Evolutionary conservation across 2,888 invertebrate genomes (phyloP).

Genomic region (Scaptodrosophila latifasciaeformis): DNA sequence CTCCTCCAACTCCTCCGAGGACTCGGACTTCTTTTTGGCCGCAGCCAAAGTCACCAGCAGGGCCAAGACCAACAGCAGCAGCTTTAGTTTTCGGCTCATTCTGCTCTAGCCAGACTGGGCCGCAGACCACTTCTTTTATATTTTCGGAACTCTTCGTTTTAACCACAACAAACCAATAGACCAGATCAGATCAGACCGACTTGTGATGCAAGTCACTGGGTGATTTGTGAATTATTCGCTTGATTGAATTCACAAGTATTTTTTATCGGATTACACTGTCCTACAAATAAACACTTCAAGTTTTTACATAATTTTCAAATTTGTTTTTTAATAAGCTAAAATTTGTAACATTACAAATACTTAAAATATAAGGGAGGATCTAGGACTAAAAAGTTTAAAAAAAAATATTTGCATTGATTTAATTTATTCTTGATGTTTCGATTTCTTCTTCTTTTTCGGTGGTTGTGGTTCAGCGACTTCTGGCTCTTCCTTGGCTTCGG

Average conservation of each 20-base stretch:
- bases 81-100: slow-evolving; percentile 30
- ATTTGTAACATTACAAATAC: too few species aligned
- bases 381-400: not conserved
- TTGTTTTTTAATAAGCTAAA: slow-evolving; percentile 12
- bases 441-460: slow-evolving; percentile 38
- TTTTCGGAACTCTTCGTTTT: slow-evolving; percentile 1
- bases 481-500: not conserved
- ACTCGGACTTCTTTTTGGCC: slow-evolving; percentile 68
- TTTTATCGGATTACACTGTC: slow-evolving; percentile 42
- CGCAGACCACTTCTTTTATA: slow-evolving; percentile 46
- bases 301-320: not conserved
- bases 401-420: too few species aligned
- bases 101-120: not conserved
- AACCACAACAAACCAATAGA: slow-evolving; percentile 49
- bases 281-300: slow-evolving; percentile 3
- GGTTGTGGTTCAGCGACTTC: too few species aligned
- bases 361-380: not conserved
- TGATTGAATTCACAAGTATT: slow-evolving; percentile 18
- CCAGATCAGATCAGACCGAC: too few species aligned
- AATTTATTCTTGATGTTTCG: slow-evolving; percentile 34
- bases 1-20: slow-evolving; percentile 72
- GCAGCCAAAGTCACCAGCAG: slow-evolving; percentile 56
- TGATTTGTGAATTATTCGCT: slow-evolving; percentile 40
- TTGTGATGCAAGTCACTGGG: slow-evolving; percentile 43
- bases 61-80: slow-evolving; percentile 56